A percentile compares a stretch with the other conserved stretches of the same genome.
Evolutionary conservation across 2,113 vertebrate genomes (phyloP).

Genomic region (Chrysochloris asiatica): DNA sequence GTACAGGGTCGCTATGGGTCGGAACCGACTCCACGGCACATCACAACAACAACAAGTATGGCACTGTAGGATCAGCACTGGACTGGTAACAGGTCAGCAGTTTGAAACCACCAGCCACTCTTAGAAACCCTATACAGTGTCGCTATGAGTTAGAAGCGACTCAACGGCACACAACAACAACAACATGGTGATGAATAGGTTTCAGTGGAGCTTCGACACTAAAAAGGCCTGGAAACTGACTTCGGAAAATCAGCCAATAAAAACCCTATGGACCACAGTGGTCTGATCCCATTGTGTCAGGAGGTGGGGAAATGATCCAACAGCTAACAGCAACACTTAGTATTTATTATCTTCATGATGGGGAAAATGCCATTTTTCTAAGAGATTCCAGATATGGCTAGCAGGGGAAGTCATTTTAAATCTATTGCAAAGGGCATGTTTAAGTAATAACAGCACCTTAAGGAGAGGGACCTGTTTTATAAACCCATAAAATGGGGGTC

Average conservation of each 20-base stretch:
- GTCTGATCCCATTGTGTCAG: not conserved
- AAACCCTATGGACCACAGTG: not conserved
- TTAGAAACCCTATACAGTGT: too few relatives aligned
- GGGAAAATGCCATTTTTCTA: not conserved
- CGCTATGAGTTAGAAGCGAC: too few relatives aligned
- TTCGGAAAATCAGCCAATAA: not conserved
- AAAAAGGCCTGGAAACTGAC: not conserved
- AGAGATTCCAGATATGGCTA: constrained; percentile 6
- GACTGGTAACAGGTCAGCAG: too few relatives aligned
- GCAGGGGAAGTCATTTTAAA: not conserved
- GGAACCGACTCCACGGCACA: too few relatives aligned
- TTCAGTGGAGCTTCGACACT: not conserved
- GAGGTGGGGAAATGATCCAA: not conserved
- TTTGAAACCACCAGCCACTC: too few relatives aligned
- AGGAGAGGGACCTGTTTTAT: not conserved
- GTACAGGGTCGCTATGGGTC: too few relatives aligned
- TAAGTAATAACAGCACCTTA: not conserved
- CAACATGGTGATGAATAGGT: not conserved
- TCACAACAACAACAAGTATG: too few relatives aligned
- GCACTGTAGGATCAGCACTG: too few relatives aligned
- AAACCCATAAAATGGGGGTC: not conserved
- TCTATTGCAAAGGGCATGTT: not conserved
- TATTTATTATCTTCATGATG: not conserved
- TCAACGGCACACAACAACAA: too few relatives aligned
- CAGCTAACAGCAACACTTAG: not conserved